A percentile compares a stretch with the other conserved stretches of the same genome.
Evolutionary conservation across 1,140 invertebrate genomes (phyloP).

Genomic region (Chlorops oryzae): DNA sequence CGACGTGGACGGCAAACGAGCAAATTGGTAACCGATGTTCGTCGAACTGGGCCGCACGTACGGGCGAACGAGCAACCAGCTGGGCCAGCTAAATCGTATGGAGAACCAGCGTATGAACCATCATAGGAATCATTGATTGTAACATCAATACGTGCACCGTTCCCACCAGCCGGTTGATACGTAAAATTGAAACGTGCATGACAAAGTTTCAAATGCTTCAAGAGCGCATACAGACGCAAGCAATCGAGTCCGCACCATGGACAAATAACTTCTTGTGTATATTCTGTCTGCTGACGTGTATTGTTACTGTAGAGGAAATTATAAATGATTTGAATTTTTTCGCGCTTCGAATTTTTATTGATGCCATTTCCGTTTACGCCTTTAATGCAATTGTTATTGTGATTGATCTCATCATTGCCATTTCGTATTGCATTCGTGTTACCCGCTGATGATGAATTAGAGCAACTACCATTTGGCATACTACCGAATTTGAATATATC

Average conservation of each 20-base stretch:
- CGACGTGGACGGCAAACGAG: slow-evolving; percentile 78
- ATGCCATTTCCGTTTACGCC: slow-evolving; percentile 20
- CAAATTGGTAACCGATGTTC: slow-evolving; percentile 82
- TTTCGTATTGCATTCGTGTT: slow-evolving; percentile 17
- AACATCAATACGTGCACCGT: slow-evolving; percentile 84
- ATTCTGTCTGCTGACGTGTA: slow-evolving; percentile 89
- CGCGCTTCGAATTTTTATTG: slow-evolving; percentile 13
- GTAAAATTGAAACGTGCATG: slow-evolving; percentile 91
- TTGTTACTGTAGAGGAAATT: slow-evolving; percentile 95
- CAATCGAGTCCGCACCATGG: slow-evolving; percentile 94
- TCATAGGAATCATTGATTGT: slow-evolving; percentile 93
- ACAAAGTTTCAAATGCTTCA: slow-evolving; percentile 90
- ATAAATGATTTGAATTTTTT: slow-evolving; percentile 75
- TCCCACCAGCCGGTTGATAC: slow-evolving; percentile 58
- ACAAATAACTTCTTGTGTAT: slow-evolving; percentile 84
- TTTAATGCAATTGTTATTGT: slow-evolving; percentile 45
- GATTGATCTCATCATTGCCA: slow-evolving; percentile 58
- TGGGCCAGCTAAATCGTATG: slow-evolving; percentile 78
- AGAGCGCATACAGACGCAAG: slow-evolving; percentile 74
- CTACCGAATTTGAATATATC: no score
- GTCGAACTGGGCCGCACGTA: slow-evolving; percentile 69
- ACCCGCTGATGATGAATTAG: no score
- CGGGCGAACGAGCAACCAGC: slow-evolving; percentile 59
- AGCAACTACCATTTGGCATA: no score
- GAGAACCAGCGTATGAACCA: slow-evolving; percentile 91